Conservation (phyloP, 1,140 invertebrate species). For the Pissodes strobi region DNA sequence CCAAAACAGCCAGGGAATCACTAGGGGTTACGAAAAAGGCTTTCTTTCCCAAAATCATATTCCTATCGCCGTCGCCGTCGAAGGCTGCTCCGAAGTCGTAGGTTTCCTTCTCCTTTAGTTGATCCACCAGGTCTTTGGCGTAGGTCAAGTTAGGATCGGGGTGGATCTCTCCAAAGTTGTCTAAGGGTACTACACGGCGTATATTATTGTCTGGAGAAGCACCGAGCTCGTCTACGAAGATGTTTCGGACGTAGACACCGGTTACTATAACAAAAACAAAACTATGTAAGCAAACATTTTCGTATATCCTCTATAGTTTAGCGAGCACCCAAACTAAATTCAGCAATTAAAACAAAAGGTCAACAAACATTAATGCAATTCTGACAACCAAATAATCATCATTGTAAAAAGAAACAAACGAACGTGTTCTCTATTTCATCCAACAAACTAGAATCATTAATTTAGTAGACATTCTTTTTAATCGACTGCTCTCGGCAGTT, state of each 20-base stretch:
- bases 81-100: slow-evolving; percentile 97
- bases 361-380: too few species aligned
- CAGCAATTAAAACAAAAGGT: too few species aligned
- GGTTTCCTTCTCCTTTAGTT: slow-evolving; percentile 65
- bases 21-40: slow-evolving; percentile 99
- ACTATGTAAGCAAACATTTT: too few species aligned
- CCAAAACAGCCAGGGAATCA: slow-evolving; percentile 95
- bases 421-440: too few species aligned
- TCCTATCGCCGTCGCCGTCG: slow-evolving; percentile 97
- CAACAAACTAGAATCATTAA: too few species aligned
- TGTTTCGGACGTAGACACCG: slow-evolving; percentile 90
- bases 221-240: slow-evolving; percentile 87
- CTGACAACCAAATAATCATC: too few species aligned
- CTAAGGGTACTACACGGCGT: slow-evolving; percentile 73
- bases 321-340: too few species aligned
- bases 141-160: slow-evolving; percentile 99
- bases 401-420: too few species aligned
- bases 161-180: slow-evolving; percentile 96
- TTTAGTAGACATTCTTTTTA: too few species aligned
- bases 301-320: too few species aligned
- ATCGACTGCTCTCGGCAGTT: too few species aligned
- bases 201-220: slow-evolving; percentile 71
- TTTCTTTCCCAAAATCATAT: slow-evolving; percentile 95
- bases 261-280: slow-evolving; percentile 73
- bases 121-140: slow-evolving; percentile 81